Conservation (phyloP, 1,140 invertebrate species). For the Elysia chlorotica region DNA sequence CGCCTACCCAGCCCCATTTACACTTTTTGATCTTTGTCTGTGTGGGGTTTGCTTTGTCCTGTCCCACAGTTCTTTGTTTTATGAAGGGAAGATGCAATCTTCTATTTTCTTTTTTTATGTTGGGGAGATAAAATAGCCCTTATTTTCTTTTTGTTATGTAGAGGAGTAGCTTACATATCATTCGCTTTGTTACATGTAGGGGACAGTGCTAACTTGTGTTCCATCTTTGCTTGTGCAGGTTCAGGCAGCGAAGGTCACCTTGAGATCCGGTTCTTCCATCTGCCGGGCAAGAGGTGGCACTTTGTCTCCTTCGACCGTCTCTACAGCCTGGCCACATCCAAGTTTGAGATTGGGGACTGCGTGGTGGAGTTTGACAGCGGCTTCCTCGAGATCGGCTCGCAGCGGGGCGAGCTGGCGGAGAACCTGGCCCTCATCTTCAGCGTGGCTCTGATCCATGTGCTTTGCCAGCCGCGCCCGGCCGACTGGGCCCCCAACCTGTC, state of each 20-base stretch:
- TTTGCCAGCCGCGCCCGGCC: conserved; percentile 49
- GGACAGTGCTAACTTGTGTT: neutral
- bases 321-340: conserved; percentile 24
- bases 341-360: conserved; percentile 29
- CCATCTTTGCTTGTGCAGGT: neutral
- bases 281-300: conserved; percentile 33
- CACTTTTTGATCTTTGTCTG: too few species aligned
- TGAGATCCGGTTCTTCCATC: conserved; percentile 40
- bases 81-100: too few species aligned
- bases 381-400: conserved; percentile 29
- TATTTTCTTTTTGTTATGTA: too few species aligned
- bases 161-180: too few species aligned
- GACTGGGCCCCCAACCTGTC: conserved; percentile 46
- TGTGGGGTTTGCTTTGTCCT: too few species aligned
- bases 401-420: conserved; percentile 41
- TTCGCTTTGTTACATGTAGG: too few species aligned
- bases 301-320: conserved; percentile 30
- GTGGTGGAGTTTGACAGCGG: conserved; percentile 30
- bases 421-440: conserved; percentile 49
- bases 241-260: conserved; percentile 42
- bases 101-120: too few species aligned
- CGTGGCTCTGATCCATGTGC: conserved; percentile 49
- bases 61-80: too few species aligned
- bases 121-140: too few species aligned
- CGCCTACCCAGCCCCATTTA: too few species aligned